Conservation (phyloP, 2,797 vertebrate species). For the Dromococcyx pavoninus region DNA sequence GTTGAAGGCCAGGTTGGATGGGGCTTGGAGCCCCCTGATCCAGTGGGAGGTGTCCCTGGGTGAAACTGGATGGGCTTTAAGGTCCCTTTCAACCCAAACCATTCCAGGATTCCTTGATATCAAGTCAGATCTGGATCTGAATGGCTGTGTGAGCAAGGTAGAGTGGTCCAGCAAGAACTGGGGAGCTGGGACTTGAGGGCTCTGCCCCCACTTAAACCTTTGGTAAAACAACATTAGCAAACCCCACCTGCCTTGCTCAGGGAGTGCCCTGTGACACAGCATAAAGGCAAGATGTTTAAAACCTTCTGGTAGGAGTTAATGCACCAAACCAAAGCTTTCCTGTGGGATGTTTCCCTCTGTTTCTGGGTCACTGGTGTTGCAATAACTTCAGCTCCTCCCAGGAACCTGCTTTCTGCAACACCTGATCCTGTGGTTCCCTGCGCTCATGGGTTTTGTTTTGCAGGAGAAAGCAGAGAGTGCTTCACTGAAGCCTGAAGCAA, state of each 20-base stretch:
- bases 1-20: no score
- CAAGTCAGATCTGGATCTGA: neutral
- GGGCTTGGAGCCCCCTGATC: no score
- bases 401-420: neutral
- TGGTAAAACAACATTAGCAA: neutral
- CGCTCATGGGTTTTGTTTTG: neutral
- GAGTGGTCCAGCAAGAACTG: neutral
- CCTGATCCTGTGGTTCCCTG: neutral
- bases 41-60: no score
- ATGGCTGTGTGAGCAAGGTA: rapidly evolving
- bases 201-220: neutral
- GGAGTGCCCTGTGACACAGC: rapidly evolving
- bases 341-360: neutral
- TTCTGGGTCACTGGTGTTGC: neutral
- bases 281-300: rapidly evolving
- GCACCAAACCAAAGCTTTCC: no score
- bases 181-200: neutral
- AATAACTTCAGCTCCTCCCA: rapidly evolving
- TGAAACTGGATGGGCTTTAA: no score
- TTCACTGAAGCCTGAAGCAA: slow-evolving; percentile 80
- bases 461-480: slow-evolving; percentile 80
- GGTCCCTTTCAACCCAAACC: no score
- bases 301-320: rapidly evolving
- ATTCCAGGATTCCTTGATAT: rapidly evolving
- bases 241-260: rapidly evolving